phyloP scores from a whole-genome alignment of 2,888 invertebrate genomes.

The Heteromyza rotundicornis region DNA sequence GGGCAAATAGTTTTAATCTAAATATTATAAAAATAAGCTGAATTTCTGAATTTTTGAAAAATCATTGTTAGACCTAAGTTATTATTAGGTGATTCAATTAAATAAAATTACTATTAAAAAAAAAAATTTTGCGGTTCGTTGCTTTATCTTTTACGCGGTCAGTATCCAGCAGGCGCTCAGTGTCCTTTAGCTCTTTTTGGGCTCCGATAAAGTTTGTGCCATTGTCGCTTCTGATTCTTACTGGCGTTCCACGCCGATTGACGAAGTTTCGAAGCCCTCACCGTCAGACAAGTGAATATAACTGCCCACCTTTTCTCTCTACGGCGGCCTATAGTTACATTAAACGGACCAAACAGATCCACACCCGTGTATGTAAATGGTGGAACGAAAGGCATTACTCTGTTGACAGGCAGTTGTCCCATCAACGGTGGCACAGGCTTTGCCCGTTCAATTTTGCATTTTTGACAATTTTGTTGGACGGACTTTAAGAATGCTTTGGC shows the following conservation, averaged over 20 bases:
- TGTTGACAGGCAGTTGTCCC: slow-evolving; percentile 27
- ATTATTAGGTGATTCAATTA: no score
- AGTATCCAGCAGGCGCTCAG: slow-evolving; percentile 5
- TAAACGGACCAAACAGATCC: slow-evolving; percentile 22
- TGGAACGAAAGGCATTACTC: slow-evolving; percentile 22
- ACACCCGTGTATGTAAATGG: slow-evolving; percentile 25
- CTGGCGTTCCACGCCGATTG: slow-evolving; percentile 26
- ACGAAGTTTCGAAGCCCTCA: slow-evolving; percentile 30
- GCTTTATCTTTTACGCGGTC: slow-evolving; percentile 2
- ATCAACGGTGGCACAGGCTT: slow-evolving; percentile 22
- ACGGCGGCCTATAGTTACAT: slow-evolving; percentile 23
- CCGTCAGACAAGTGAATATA: slow-evolving; percentile 22
- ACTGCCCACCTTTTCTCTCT: slow-evolving; percentile 25
- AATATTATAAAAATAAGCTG: no score
- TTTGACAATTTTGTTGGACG: slow-evolving; percentile 8
- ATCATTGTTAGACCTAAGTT: no score
- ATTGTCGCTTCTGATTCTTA: slow-evolving; percentile 27
- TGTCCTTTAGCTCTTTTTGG: slow-evolving; percentile 8
- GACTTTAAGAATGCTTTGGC: slow-evolving; percentile 19
- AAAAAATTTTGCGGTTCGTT: no score
- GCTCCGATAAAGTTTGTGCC: slow-evolving; percentile 29
- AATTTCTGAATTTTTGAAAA: no score
- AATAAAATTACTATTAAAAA: no score
- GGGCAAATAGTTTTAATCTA: no score
- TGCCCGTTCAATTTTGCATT: not conserved